Base-by-base conservation (phyloP, 64 coral and sea anemone genomes). In the Montipora capricornis region DNA sequence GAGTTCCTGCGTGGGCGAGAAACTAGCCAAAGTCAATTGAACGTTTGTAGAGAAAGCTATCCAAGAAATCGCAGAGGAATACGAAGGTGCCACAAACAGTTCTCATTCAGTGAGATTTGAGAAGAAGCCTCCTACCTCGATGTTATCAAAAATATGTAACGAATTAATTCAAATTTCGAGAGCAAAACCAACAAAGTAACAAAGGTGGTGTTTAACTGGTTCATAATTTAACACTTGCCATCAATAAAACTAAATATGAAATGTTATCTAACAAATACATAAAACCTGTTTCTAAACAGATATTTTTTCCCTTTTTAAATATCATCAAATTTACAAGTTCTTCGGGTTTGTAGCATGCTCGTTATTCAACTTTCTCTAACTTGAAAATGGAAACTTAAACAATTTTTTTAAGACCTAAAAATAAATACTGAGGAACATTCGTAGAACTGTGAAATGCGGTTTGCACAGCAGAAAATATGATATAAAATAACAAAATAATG, bases 161-260 rank as follows among this genome's bases (percentile, higher is more conserved):
- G 22, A 15, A 76, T 47, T 1, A 78, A 49, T 15, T 78, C 44
- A 7, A 17, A 3, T 71, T 48, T 78, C 13, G 47, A 49, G 76
- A 6, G 13, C 15, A 78, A 78, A 78, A 49, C 47, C 46, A 78
- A 78, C 46, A 78, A 78, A 78, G 45, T 47, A 78, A 78, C 76
- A 78, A 19, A 78, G 44, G 19, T 8, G 44, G 5, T 19, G 3
- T 6, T n/a, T 5, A 49, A 2, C 1, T 4, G 37, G 12, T 64
- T 64, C 37, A 13, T 4, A 46, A 76, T 49, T 49, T 37, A 17
- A 19, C 45, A 49, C 16, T 78, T 47, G 7, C 45, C 44, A 26
- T 16, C 4, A 52, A 48, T 20, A 51, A 49, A 47, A 16, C 61
- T 57, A 64, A 12, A 64, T 14, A 64, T 3, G 3, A 6, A 78